Evolutionary conservation across 2,797 vertebrate species (phyloP).

Genomic region (Poeciliopsis infans): DNA sequence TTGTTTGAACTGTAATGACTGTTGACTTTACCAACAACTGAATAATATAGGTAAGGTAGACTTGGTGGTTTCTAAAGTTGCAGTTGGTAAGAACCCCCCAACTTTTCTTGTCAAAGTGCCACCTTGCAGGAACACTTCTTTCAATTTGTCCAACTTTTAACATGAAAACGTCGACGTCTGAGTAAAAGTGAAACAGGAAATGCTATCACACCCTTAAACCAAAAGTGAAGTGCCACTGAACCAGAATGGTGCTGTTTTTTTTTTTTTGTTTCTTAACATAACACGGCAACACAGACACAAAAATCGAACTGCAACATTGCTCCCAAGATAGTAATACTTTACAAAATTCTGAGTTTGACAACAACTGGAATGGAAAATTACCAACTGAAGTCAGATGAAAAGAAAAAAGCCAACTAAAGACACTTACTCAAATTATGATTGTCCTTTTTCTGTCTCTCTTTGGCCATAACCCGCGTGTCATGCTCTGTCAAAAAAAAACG

Average conservation of each 20-base stretch:
- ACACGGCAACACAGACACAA: neutral
- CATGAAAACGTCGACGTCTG: neutral
- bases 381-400: constrained; percentile 6
- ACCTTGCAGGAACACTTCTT: neutral
- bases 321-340: neutral
- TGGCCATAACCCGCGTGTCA: constrained; percentile 91
- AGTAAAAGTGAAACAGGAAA: neutral
- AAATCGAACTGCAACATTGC: neutral
- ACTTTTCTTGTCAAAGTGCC: neutral
- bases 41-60: neutral
- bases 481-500: constrained; percentile 80
- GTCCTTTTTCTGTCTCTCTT: constrained; percentile 98
- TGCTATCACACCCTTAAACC: neutral
- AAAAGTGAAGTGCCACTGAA: neutral
- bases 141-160: neutral
- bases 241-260: neutral
- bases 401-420: constrained; percentile 23
- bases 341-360: neutral
- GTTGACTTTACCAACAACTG: neutral
- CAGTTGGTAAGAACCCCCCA: neutral
- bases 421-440: constrained; percentile 98
- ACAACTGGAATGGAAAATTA: neutral
- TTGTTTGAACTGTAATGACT: neutral
- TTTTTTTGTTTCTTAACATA: neutral
- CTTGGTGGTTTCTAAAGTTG: neutral